Evolutionary conservation across 2,888 invertebrate genomes (phyloP), one percentile per base, ranked within the genome.

Genomic region (Ophraella communa): DNA sequence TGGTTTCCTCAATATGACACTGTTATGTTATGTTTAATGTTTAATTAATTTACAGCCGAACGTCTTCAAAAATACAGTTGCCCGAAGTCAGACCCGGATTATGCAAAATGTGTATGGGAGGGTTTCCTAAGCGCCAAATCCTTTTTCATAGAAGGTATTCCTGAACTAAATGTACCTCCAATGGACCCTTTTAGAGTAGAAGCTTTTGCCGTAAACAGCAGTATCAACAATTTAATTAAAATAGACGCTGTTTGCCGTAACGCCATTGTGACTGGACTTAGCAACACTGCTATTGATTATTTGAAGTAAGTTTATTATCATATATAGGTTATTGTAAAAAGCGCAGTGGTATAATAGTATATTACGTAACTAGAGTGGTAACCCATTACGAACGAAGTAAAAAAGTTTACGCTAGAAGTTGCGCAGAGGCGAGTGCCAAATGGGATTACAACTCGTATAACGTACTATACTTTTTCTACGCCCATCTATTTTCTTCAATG

Each of bases 171-270:
- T 14, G 87, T 92, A 49, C 92, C 92, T 0, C 83, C 88, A 0
- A 82, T 91, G 67, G 92, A 93, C 67, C 93, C 93, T 0, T 85
- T 93, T 68, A 81, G 79, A 8, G 83, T 93, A 11, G 89, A 91
- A 0, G 86, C 88, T 57, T 83, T 92, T 65, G 87, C 87, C 71
- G 86, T 92, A 68, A 88, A 89, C 77, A 87, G 91, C 73, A 87
- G 88, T 0, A 84, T 88, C 5, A 80, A 77, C 62, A 88, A 91
- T 1, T 87, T 90, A n/a, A 85, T 92, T 20, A 86, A 86, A 65
- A 77, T 93, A 14, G 88, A 88, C 70, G 91, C 92, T 0, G 85
- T 85, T 0, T 85, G 90, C 66, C 88, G 81, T 64, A 86, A 92
- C 67, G 86, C 91, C 55, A 85, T 84, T 72, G 85, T 91, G 0